Base-by-base conservation (phyloP, 2,888 invertebrate genomes). In the Sericinus montela region DNA sequence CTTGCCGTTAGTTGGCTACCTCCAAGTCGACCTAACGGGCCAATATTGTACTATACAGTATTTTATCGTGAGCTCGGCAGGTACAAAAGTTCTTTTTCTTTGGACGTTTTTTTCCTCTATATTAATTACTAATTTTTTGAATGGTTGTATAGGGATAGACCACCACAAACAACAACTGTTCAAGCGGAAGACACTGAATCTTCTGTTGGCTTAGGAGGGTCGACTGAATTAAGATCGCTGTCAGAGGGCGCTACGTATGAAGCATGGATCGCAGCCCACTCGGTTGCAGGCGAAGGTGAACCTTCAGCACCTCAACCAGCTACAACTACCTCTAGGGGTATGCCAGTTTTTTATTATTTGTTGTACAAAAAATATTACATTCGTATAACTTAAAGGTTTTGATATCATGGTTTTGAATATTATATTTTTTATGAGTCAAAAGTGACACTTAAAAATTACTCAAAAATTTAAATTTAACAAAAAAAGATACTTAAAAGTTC, bases 211-310 rank as follows among this genome's bases (percentile, higher is more conserved):
- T 59, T 89, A 3, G 89, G 85, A 10, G 89, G 89, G 0, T 90
- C 90, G 3, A 92, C 91, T 52, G 94, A 94, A 74, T 86, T 93
- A 34, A 84, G 94, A 25, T 91, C 93, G 35, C 82, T 96, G 51
- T 91, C 91, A 42, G 94, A 94, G 72, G 92, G 93, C 60, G 92
- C 94, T 60, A 91, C 93, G 35, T 97, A 97, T 70, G 94, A 95
- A 71, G 96, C 97, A 67, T 95, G 96, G 94, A 94, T 96, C 1
- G 93, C 95, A 1, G 96, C 96, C 0, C 94, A 94, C 55, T 96
- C 96, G 0, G 91, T 91, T 0, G 92, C 94, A 2, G 97, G 96
- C 0, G 95, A 96, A 77, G 94, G 95, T 0, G 94, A 94, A 72
- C 91, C 94, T 13, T 94, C 94, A 1, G 91, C 93, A 1, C 93